Conservation (phyloP, 1,140 invertebrate genomes). For the Aplysia californica region DNA sequence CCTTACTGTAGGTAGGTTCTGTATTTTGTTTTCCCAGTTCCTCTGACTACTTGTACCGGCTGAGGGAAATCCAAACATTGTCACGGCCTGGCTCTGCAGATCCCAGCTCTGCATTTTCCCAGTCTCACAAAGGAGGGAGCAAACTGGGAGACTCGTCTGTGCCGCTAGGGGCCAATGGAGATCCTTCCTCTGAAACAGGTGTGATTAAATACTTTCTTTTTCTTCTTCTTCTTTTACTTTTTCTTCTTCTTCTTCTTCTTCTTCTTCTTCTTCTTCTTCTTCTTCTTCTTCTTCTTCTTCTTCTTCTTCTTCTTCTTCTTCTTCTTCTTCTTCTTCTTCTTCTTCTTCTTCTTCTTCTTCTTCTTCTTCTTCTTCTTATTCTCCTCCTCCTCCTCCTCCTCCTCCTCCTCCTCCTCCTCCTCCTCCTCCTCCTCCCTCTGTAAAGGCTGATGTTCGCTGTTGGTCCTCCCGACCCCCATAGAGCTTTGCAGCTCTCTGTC, state of each 20-base stretch:
- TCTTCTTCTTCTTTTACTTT: not conserved
- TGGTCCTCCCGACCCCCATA: too few relatives aligned
- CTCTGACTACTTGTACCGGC: constrained; percentile 50
- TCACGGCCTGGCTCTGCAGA: not conserved
- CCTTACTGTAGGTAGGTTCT: too few relatives aligned
- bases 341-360: not conserved
- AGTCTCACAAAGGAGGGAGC: not conserved
- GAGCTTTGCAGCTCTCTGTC: too few relatives aligned
- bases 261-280: not conserved
- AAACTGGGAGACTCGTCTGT: not conserved
- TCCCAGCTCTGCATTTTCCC: not conserved
- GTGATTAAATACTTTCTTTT: not conserved
- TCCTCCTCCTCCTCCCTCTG: not conserved
- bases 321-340: not conserved
- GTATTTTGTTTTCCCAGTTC: constrained; percentile 43
- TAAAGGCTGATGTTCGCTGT: too few relatives aligned
- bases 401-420: not conserved
- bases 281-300: not conserved
- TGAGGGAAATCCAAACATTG: constrained; percentile 48
- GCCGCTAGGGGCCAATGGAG: not conserved
- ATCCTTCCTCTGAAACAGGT: not conserved
- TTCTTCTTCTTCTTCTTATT: not conserved
- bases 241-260: not conserved
- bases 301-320: not conserved
- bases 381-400: too few relatives aligned